These are phyloP conservation scores for Phragmatobia fuliginosa DNA, from an alignment of 2,888 invertebrate species.

Conservation along the genomic window DNA sequence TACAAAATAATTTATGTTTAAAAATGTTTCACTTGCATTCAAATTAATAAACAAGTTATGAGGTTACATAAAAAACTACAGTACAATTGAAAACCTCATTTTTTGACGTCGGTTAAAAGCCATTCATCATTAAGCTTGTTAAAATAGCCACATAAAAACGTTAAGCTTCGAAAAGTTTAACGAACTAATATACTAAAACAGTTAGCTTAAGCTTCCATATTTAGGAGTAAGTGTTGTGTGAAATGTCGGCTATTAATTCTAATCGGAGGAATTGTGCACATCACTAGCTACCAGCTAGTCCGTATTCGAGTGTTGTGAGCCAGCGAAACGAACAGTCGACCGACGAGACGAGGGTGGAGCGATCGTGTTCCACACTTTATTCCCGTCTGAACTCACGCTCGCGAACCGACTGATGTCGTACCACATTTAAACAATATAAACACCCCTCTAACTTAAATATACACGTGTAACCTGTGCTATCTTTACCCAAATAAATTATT, in stretches of 20 bases:
- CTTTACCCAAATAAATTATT: background rate
- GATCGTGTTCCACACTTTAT: conserved; percentile 28
- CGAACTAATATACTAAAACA: background rate
- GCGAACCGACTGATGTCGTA: conserved; percentile 21
- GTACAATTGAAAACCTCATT: no score
- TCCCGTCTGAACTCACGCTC: conserved; percentile 18
- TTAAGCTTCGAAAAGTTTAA: background rate
- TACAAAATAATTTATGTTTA: no score
- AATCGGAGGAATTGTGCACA: conserved; percentile 52
- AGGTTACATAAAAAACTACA: no score
- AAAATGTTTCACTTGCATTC: no score
- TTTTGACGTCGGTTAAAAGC: no score
- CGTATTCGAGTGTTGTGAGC: conserved; percentile 7
- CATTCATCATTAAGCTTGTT: background rate
- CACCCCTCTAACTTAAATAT: conserved; percentile 2
- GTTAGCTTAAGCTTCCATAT: conserved; percentile 4
- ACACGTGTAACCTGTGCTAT: background rate
- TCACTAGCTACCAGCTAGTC: conserved; percentile 49
- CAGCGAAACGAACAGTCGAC: conserved; percentile 43
- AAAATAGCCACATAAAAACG: background rate
- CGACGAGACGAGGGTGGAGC: conserved; percentile 38
- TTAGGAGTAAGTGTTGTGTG: conserved; percentile 18
- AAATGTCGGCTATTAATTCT: conserved; percentile 30
- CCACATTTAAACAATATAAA: conserved; percentile 19
- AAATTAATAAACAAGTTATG: background rate